A percentile compares a stretch with the other conserved stretches of the same genome.
Evolutionary conservation across 2,888 invertebrate species (phyloP).

Genomic region (Cerastoderma edule): DNA sequence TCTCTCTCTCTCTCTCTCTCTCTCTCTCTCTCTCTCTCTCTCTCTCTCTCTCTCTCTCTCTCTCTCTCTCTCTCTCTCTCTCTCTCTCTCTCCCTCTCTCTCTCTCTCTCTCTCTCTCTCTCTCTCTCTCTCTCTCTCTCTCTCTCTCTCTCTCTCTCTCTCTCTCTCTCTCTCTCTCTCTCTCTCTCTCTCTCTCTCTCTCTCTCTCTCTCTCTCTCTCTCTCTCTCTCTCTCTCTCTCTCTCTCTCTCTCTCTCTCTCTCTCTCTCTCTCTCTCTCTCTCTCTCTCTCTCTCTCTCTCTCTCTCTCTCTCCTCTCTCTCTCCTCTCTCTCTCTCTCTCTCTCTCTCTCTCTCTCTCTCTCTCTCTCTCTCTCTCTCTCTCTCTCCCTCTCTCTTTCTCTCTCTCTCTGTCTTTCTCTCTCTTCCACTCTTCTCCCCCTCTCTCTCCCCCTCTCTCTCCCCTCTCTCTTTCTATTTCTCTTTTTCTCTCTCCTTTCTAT

Average conservation of each 20-base stretch:
- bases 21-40: background rate
- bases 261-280: slow-evolving; percentile 31
- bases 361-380: slow-evolving; percentile 30
- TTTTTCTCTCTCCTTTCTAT: background rate
- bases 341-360: slow-evolving; percentile 7
- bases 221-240: background rate
- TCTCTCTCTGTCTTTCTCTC: slow-evolving; percentile 27
- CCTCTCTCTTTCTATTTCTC: background rate
- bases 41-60: background rate
- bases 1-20: background rate
- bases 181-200: background rate
- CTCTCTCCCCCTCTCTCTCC: background rate
- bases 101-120: slow-evolving; percentile 34
- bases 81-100: slow-evolving; percentile 7
- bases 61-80: background rate
- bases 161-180: background rate
- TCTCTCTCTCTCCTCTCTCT: slow-evolving; percentile 12
- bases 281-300: slow-evolving; percentile 35
- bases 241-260: slow-evolving; percentile 14
- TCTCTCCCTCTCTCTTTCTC: slow-evolving; percentile 29
- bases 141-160: slow-evolving; percentile 15
- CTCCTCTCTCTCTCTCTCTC: background rate
- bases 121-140: slow-evolving; percentile 26
- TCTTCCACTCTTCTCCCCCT: background rate
- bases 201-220: background rate